Percentiles rank a stretch among this genome's conserved stretches.
These are phyloP conservation scores for Melanogrammus aeglefinus DNA, from an alignment of 2,797 vertebrate genomes.

Conservation along the genomic window DNA sequence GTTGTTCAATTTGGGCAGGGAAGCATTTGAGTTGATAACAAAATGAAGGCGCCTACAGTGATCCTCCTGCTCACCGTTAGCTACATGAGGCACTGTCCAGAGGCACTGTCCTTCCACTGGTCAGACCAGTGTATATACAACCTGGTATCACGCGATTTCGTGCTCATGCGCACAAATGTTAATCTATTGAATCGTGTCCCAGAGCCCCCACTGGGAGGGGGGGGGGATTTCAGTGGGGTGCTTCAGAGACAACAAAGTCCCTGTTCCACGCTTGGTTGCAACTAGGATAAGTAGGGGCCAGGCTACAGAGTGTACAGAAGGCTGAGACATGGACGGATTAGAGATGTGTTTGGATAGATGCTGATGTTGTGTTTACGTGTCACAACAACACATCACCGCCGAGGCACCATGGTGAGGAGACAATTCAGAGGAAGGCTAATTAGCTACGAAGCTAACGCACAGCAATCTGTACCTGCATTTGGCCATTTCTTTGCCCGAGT, in stretches of 20 bases:
- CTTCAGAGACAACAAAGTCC: constrained; percentile 37
- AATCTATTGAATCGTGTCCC: no score
- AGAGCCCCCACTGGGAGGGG: constrained; percentile 43
- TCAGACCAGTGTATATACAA: no score
- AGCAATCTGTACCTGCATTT: constrained; percentile 16
- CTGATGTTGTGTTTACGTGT: constrained; percentile 12
- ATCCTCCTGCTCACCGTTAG: constrained; percentile 17
- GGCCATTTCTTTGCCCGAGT: background rate
- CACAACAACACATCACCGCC: background rate
- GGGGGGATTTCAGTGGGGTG: constrained; percentile 5
- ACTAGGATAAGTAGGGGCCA: constrained; percentile 25
- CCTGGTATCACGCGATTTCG: no score
- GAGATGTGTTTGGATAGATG: background rate
- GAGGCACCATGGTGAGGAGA: background rate
- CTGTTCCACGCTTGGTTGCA: constrained; percentile 35
- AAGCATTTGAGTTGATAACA: background rate
- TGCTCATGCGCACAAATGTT: no score
- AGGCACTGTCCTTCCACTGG: background rate
- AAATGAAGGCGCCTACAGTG: background rate
- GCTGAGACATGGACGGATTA: background rate
- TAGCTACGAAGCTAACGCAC: constrained; percentile 5
- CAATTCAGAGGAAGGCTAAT: constrained; percentile 5
- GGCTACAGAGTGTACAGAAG: constrained; percentile 10
- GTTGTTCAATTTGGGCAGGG: background rate
- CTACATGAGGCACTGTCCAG: background rate